These are phyloP conservation scores for Rhinoraja longicauda DNA, from an alignment of 2,797 vertebrate genomes.

Conservation along the genomic window DNA sequence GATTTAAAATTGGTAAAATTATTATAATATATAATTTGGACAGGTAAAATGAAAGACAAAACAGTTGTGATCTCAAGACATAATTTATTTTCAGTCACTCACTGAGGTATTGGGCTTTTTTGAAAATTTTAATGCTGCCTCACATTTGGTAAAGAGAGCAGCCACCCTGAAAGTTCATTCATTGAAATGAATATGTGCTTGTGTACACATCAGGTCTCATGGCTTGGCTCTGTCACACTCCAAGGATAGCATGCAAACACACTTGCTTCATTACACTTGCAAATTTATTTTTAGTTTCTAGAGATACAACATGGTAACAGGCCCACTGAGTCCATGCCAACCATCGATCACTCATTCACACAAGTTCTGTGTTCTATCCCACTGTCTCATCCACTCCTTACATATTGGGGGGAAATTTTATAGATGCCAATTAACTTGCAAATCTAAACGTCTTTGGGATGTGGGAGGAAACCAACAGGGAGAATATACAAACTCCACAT, in stretches of 20 bases:
- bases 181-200: background rate
- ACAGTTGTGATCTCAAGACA: background rate
- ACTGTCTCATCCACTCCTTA: no score
- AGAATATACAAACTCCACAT: no score
- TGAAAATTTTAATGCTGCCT: background rate
- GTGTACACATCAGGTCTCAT: background rate
- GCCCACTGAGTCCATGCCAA: no score
- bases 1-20: background rate
- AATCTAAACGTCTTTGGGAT: no score
- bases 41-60: background rate
- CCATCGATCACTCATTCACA: no score
- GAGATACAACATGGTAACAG: no score
- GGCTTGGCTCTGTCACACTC: background rate
- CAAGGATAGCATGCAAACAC: no score
- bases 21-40: background rate
- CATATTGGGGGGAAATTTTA: no score
- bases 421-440: no score
- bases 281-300: background rate
- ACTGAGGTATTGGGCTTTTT: background rate
- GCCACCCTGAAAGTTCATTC: background rate
- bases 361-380: no score
- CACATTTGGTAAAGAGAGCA: background rate
- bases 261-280: background rate
- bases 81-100: background rate
- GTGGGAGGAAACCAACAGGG: no score